Conservation (phyloP, 2,113 vertebrate genomes). For the Physeter macrocephalus region DNA sequence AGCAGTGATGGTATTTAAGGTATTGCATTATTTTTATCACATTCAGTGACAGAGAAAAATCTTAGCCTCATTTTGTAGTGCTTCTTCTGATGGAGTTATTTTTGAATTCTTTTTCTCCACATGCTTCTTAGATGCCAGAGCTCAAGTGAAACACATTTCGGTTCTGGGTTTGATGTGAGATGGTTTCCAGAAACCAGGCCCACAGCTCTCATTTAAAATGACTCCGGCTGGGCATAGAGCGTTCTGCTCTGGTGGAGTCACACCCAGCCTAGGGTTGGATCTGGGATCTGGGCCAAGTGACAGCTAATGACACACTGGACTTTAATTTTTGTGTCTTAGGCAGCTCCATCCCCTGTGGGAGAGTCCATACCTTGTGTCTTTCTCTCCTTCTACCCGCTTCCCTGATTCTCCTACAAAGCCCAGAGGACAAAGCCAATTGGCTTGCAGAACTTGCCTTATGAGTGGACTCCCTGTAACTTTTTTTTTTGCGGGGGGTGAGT, state of each 20-base stretch:
- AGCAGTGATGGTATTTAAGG: neutral
- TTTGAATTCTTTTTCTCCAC: constrained; percentile 34
- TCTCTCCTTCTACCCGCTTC: neutral
- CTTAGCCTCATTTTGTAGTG: neutral
- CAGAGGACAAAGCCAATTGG: neutral
- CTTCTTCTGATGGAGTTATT: constrained; percentile 42
- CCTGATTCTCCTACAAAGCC: neutral
- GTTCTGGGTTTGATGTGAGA: constrained; percentile 68
- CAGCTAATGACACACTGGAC: neutral
- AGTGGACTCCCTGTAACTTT: neutral
- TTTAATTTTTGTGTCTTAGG: neutral
- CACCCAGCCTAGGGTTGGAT: neutral
- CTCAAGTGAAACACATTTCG: constrained; percentile 63
- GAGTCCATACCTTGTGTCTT: neutral
- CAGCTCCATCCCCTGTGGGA: neutral
- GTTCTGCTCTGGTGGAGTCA: neutral
- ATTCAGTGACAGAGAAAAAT: neutral
- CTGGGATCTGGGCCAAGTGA: neutral
- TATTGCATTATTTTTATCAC: constrained; percentile 33
- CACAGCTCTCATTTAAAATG: neutral
- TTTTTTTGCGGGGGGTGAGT: accelerated
- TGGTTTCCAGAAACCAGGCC: constrained; percentile 28
- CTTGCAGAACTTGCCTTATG: neutral
- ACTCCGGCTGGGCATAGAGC: neutral
- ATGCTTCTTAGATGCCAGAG: constrained; percentile 65